Evolutionary conservation across 2,888 invertebrate genomes (phyloP), one percentile per base, ranked within the genome.

Genomic region (Catocala nupta): DNA sequence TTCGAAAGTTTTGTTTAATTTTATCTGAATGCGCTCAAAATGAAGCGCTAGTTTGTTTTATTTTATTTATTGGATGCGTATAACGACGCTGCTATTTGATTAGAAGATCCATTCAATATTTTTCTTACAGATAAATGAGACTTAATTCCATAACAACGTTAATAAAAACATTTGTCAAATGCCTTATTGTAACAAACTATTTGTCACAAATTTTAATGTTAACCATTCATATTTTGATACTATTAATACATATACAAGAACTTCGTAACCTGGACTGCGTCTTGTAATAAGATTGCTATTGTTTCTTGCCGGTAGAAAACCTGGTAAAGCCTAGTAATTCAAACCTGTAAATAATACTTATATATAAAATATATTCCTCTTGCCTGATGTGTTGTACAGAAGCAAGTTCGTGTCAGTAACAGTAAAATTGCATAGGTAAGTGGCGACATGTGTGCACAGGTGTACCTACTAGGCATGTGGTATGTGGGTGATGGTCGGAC

Each of bases 401-500:
- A 50, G 50, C 52, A 11, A 45, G n/a, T 42, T 47, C 39, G 16
- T 13, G 52, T 55, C 12, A 56, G 25, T 33, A 66, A 66, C 52
- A 71, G 59, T 66, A 62, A 63, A 67, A 69, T 59, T 78, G 76
- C 73, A 78, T 70, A 51, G 59, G 70, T 65, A 66, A 63, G 65
- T 67, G 55, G 42, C 55, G 69, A 62, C 62, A 58, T 75, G 64
- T 86, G 78, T 86, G 79, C 82, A 85, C 87, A 87, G 84, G 84
- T 87, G 84, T 69, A 70, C 50, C 55, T 62, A 63, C 68, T 68
- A 73, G 78, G 70, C 71, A 63, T 72, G 73, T 72, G 82, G 77
- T 83, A 86, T 86, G 85, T 87, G 79, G 86, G 86, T 86, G 85
- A 87, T 75, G 84, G 84, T 76, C 84, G 77, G 66, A 71, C 72